Evolutionary conservation across 2,797 vertebrate species (phyloP).

Genomic region (Anomalospiza imberbis): DNA sequence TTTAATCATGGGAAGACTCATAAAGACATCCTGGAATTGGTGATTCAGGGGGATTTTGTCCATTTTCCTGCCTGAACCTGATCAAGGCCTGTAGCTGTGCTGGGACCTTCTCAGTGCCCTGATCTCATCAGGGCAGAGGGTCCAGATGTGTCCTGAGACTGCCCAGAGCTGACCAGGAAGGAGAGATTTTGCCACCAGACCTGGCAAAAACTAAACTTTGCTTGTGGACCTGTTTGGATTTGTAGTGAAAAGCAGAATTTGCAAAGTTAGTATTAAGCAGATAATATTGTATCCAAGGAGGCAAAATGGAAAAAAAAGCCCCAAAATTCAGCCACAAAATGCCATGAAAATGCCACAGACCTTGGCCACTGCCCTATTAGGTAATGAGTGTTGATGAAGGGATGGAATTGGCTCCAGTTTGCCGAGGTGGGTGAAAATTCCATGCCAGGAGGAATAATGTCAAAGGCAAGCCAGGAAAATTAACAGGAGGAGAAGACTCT

Average conservation of each 20-base stretch:
- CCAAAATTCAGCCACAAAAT: not conserved
- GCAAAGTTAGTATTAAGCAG: rapidly evolving
- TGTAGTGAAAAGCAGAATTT: not conserved
- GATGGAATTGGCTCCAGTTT: not conserved
- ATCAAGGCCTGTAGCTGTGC: not conserved
- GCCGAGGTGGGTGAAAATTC: not conserved
- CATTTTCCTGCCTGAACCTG: not conserved
- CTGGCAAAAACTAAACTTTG: not conserved
- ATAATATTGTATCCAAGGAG: not conserved
- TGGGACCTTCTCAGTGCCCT: not conserved
- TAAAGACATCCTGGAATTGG: not conserved
- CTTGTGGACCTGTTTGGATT: not conserved
- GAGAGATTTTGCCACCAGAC: not conserved
- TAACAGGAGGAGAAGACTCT: not conserved
- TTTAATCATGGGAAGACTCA: not conserved
- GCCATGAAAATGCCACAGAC: rapidly evolving
- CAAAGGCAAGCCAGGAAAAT: not conserved
- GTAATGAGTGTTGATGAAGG: not conserved
- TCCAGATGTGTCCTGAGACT: not conserved
- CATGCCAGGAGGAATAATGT: not conserved
- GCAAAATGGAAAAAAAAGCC: not conserved
- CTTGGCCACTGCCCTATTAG: not conserved
- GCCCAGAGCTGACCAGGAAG: not conserved
- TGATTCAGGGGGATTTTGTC: not conserved
- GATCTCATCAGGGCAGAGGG: not conserved